Conservation (phyloP, 1,140 invertebrate genomes). For the Nebria ingens region DNA sequence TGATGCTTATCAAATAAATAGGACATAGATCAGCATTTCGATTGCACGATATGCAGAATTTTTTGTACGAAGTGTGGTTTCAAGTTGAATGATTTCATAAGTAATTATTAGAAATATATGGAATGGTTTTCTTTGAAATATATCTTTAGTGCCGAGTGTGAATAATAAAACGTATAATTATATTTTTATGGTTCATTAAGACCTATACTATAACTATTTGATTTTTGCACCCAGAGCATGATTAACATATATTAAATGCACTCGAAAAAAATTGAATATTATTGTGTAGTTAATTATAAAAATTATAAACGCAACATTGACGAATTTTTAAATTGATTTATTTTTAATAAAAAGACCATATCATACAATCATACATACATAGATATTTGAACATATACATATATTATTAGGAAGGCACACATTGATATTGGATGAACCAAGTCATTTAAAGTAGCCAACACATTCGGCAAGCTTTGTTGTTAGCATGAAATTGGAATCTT, state of each 20-base stretch:
- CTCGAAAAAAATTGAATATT: no score
- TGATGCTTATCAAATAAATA: background rate
- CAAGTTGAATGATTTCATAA: no score
- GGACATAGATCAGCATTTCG: background rate
- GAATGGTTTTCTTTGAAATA: no score
- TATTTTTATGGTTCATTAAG: no score
- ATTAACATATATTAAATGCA: no score
- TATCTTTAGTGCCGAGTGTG: no score
- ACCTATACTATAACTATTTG: no score
- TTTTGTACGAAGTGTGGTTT: background rate
- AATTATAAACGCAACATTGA: background rate
- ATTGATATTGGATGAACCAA: background rate
- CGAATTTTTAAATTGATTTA: background rate
- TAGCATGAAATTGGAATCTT: background rate
- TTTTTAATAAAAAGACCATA: background rate
- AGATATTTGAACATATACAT: background rate
- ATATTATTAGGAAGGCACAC: background rate
- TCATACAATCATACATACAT: background rate
- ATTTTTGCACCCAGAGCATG: no score
- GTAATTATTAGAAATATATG: no score
- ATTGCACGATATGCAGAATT: background rate
- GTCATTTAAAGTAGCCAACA: background rate
- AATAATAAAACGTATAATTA: no score
- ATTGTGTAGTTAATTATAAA: no score
- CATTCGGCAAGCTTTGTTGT: background rate